Base-by-base conservation (phyloP, 2,113 vertebrate genomes). In the Daboia siamensis region DNA sequence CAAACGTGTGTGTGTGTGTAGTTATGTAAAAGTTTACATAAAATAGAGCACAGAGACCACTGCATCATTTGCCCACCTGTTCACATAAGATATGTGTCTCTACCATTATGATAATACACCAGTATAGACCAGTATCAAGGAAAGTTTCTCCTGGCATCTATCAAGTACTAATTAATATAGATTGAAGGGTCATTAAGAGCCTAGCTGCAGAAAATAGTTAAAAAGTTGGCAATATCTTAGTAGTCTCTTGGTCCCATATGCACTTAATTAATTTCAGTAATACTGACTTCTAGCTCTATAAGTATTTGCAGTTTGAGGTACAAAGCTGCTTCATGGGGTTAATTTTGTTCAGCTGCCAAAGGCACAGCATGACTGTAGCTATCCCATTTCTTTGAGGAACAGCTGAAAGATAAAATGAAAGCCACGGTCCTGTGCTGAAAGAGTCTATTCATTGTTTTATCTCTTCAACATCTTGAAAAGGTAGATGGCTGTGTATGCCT, bases 331-430 rank as follows among this genome's bases (percentile, higher is more conserved):
- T 52, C 33, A 86, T 26, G 86, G 52, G 21, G 85, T 46, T 39
- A 91, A 91, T 64, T 52, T 64, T 56, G 54, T 24, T 86, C 55
- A 39, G 87, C 39, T 92, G 87, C 44, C 87, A 92, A 89, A 59
- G 44, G 24, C 64, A 89, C 26, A 84, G 64, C 24, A 56, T n/a
- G 39, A 56, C 86, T 48, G 91, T 48, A 51, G 48, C 39, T 91
- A 64, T 52, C 56, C 23, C 54, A 84, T 89, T 29, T 69, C 24
- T 39, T 89, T 17, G 64, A 57, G 55, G 74, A 86, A 52, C 56
- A 61, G 23, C 33, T 21, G 74, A 59, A 85, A 88, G 15, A 84
- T 51, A n/a, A 23, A 57, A 46, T 24, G 20, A 56, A 74, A 84
- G 33, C 26, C 74, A 90, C 7, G 4, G 39, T 80, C n/a, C 20